Conservation (phyloP, 1,140 invertebrate genomes). For the Ostrea edulis region DNA sequence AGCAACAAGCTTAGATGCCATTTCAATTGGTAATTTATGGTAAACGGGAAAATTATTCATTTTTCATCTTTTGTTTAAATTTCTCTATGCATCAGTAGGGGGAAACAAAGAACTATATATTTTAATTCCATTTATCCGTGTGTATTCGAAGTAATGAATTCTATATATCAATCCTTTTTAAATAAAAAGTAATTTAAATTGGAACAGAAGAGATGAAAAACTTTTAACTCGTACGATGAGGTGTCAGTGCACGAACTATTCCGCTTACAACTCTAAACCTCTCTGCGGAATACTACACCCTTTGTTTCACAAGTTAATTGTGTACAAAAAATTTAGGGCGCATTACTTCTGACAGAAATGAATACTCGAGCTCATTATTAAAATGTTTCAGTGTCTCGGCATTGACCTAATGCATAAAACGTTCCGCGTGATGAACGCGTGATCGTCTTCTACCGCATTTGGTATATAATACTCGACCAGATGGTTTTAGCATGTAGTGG, state of each 20-base stretch:
- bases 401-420: conserved; percentile 20
- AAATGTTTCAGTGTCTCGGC: conserved; percentile 23
- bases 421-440: conserved; percentile 31
- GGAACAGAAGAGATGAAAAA: no score
- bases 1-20: no score
- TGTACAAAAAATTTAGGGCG: conserved; percentile 16
- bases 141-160: no score
- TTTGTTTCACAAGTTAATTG: conserved; percentile 2
- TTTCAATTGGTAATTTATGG: no score
- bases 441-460: conserved; percentile 13
- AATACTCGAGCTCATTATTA: conserved; percentile 26
- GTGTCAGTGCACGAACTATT: background rate
- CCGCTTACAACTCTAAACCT: background rate
- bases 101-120: no score
- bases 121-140: no score
- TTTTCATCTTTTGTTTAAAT: no score
- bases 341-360: conserved; percentile 11
- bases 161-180: no score
- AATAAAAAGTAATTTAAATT: no score
- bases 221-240: no score
- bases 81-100: no score
- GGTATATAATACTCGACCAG: background rate
- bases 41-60: no score
- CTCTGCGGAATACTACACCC: background rate
- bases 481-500: conserved; percentile 1